phyloP scores from a whole-genome alignment of 2,113 vertebrate genomes.

The Paradisaea rubra region DNA sequence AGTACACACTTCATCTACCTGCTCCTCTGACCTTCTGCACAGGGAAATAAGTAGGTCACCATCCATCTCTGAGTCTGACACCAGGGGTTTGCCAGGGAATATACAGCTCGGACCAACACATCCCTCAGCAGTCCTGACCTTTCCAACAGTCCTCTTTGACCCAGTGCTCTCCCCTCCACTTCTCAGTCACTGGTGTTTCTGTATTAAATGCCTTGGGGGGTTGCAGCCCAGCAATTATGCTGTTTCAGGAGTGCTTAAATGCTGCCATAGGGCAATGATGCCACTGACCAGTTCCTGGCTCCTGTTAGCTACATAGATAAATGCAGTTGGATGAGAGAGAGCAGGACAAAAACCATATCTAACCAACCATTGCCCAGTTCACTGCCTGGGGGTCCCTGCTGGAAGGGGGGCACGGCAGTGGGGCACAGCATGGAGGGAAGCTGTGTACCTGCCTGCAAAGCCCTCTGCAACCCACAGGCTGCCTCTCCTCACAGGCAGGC shows the following conservation, averaged over 20 bases:
- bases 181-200: background rate
- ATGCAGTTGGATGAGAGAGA: background rate
- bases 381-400: background rate
- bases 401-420: accelerated
- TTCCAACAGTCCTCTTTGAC: background rate
- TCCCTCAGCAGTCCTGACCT: background rate
- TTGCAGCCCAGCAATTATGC: background rate
- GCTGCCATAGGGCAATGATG: background rate
- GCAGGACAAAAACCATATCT: accelerated
- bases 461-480: background rate
- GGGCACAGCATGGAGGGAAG: background rate
- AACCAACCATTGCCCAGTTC: background rate
- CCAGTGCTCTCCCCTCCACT: background rate
- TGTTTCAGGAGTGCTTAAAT: background rate
- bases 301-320: background rate
- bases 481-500: background rate
- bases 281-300: background rate
- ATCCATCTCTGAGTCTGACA: background rate
- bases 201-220: background rate
- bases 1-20: background rate
- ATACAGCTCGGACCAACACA: background rate
- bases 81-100: background rate
- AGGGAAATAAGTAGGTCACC: background rate
- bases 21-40: background rate
- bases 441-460: background rate